These are phyloP conservation scores for Spongilla lacustris DNA, from an alignment of 37 sponge, comb jelly and placozoan genomes.

Conservation along the genomic window DNA sequence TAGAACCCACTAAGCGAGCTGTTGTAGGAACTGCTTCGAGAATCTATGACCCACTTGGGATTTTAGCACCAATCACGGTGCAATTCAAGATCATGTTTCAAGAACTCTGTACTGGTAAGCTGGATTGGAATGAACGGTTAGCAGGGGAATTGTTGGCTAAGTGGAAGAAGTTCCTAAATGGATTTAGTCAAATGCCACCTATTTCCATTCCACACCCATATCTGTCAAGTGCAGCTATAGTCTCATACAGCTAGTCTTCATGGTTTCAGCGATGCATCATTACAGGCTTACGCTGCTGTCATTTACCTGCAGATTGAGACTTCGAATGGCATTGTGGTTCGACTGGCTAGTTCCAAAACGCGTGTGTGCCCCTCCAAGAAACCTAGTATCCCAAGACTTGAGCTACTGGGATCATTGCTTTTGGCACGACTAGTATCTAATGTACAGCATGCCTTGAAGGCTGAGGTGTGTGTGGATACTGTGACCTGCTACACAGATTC, in stretches of 20 bases:
- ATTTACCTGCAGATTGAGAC: slow-evolving; percentile 16
- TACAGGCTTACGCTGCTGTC: slow-evolving; percentile 38
- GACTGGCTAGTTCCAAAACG: slow-evolving; percentile 27
- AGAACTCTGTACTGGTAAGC: background rate
- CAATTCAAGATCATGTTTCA: slow-evolving; percentile 29
- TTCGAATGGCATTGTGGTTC: background rate
- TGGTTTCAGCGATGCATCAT: slow-evolving; percentile 48
- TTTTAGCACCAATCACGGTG: background rate
- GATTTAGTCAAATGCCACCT: background rate
- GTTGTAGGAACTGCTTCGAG: background rate
- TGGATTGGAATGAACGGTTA: slow-evolving; percentile 27
- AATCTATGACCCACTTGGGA: slow-evolving; percentile 7
- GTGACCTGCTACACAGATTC: slow-evolving; percentile 28
- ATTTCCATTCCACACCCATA: too few species aligned
- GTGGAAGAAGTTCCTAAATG: slow-evolving; percentile 2
- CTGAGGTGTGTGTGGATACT: background rate
- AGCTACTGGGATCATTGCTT: background rate
- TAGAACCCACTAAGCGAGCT: slow-evolving; percentile 9
- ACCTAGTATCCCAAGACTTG: slow-evolving; percentile 35
- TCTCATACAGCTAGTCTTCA: background rate
- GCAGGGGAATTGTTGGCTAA: background rate
- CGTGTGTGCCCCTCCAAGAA: slow-evolving; percentile 11
- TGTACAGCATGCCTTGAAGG: background rate
- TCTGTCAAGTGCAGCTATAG: background rate
- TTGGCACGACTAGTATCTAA: background rate